Base-by-base conservation (phyloP, 2,797 vertebrate genomes). In the Intellagama lesueurii region DNA sequence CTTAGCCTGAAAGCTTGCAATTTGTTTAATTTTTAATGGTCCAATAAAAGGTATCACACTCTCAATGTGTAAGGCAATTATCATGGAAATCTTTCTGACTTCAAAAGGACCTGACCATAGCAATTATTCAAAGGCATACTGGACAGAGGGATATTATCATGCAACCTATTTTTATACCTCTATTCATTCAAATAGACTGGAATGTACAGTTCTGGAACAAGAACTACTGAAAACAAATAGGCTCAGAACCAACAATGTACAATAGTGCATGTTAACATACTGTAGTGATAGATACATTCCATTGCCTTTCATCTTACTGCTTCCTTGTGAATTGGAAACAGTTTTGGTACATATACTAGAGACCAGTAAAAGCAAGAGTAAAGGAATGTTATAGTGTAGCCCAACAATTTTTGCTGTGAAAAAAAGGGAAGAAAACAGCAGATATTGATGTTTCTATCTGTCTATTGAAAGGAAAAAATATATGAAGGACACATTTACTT, bases 371-470 rank as follows among this genome's bases (percentile, higher is more conserved):
- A 82, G 16, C 69, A 73, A 66, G 47, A 56, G 22, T 79, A 85
- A 81, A 83, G 24, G 2, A 3, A 9, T 64, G 76, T 19, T 35
- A 35, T 76, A 44, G 32, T 24, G 6, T n/a, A 44, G n/a, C 70
- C 70, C 28, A 76, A 77, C 12, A 28, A 91, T 30, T 19, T 49
- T 1, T 47, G 69, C 77, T 1, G 56, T 52, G 30, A 52, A 80
- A 3, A 8, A 80, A n/a, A 79, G 14, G 52, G 52, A 9, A 7
- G 47, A 28, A 80, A 40, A 44, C 4, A 30, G 22, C 9, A 44
- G 35, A 83, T 68, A 69, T 44, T 83, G 35, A 26, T 94, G 87
- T 85, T 44, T 8, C 90, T 70, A 89, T 26, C 49, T 0, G 81
- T 88, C 52, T 32, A 68, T 73, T 49, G 85, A 92, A 84, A 82